Conservation (phyloP, 2,888 invertebrate species). For the Ophion ventricosus region DNA sequence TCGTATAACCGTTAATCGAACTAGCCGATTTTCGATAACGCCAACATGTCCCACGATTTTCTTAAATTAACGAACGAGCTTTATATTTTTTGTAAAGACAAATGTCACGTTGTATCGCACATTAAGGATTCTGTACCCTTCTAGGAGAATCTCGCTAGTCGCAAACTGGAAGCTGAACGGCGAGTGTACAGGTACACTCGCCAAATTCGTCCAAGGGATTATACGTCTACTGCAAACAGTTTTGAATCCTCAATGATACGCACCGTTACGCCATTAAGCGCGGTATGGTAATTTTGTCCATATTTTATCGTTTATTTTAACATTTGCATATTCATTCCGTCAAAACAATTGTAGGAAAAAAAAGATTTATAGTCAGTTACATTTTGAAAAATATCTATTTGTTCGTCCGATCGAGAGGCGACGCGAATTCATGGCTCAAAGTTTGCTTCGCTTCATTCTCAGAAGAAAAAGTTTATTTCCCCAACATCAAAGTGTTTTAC, state of each 20-base stretch:
- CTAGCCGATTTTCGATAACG: constrained; percentile 18
- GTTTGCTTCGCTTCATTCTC: neutral
- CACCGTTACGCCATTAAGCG: constrained; percentile 86
- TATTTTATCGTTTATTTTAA: neutral
- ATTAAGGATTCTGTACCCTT: constrained; percentile 78
- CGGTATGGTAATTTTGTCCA: constrained; percentile 77
- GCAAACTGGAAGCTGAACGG: constrained; percentile 88
- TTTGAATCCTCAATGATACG: constrained; percentile 87
- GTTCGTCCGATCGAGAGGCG: too few species aligned
- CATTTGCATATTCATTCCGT: too few species aligned
- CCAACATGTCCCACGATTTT: neutral
- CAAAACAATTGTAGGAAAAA: too few species aligned
- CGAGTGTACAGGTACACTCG: constrained; percentile 91
- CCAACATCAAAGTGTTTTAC: constrained; percentile 70
- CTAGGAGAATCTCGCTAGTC: constrained; percentile 85
- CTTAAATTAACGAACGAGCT: neutral
- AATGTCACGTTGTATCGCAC: constrained; percentile 52
- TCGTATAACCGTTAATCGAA: constrained; percentile 46
- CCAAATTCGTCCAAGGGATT: constrained; percentile 88
- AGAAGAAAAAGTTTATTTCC: neutral
- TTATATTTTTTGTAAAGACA: too few species aligned
- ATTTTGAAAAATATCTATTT: too few species aligned
- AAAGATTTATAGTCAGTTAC: too few species aligned
- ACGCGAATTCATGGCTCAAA: too few species aligned
- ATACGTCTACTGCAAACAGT: constrained; percentile 88